A percentile compares a stretch with the other conserved stretches of the same genome.
Evolutionary conservation across 2,888 invertebrate species (phyloP).

Genomic region (Mesodorylaimus sp.): DNA sequence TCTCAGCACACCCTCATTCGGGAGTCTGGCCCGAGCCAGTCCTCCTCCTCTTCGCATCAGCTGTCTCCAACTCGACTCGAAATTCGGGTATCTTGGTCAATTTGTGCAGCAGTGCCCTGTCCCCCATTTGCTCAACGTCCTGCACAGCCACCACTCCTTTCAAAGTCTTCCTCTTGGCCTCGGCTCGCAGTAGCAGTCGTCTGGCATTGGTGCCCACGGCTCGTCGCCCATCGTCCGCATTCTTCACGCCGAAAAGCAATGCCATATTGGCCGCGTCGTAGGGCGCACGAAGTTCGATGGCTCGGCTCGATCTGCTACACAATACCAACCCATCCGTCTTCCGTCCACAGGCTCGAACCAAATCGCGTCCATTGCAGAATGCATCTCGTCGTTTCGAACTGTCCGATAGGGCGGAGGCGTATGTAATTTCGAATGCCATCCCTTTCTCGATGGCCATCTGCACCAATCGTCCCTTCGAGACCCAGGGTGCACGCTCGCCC

Average conservation of each 20-base stretch:
- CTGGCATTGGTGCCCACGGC: neutral
- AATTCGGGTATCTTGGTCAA: neutral
- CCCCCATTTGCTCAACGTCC: too few species aligned
- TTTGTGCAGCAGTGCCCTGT: neutral
- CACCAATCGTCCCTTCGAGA: conserved; percentile 5
- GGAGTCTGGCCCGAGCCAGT: too few species aligned
- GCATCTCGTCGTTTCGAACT: conserved; percentile 5
- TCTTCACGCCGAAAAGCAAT: conserved; percentile 19
- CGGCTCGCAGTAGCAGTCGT: conserved; percentile 10
- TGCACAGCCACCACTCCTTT: neutral
- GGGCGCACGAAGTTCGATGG: conserved; percentile 24
- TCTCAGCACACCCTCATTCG: too few species aligned
- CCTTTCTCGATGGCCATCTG: conserved; percentile 14
- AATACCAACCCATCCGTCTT: conserved; percentile 19
- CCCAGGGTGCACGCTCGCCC: neutral
- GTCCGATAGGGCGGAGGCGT: conserved; percentile 16
- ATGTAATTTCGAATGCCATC: conserved; percentile 17
- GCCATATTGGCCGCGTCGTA: conserved; percentile 27
- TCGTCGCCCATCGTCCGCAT: conserved; percentile 2
- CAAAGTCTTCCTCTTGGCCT: neutral
- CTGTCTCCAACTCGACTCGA: neutral
- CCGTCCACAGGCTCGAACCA: conserved; percentile 10
- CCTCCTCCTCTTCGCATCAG: too few species aligned
- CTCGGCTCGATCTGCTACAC: conserved; percentile 18
- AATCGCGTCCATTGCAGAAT: neutral